Evolutionary conservation across 2,113 vertebrate species (phyloP), one percentile per base, ranked within the genome.

Genomic region (Salvelinus alpinus): DNA sequence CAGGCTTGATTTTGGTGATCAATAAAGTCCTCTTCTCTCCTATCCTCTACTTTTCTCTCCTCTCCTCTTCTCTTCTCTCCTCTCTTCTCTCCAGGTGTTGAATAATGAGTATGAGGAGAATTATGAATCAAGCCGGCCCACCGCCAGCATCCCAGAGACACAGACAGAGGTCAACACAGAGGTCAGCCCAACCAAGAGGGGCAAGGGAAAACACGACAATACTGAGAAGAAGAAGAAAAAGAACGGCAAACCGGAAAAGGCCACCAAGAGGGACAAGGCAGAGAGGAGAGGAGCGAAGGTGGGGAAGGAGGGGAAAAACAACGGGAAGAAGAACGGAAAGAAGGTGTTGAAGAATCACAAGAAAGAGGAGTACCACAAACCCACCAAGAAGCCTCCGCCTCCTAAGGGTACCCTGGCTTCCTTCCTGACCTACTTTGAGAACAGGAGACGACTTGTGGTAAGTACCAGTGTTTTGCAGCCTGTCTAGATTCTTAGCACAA

Each of bases 401-500:
- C 89, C 94, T 0, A 94, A 89, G 75, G 93, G 94, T 86, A 87
- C 93, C 0, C 91, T 95, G 84, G 78, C 87, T 0, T 91, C 93
- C 64, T 95, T 99, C 78, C 88, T 99, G 90, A 94, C 95, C 29
- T 95, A 96, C 88, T 99, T 99, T 89, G 96, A 98, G 90, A 96
- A 94, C 91, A 95, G 94, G 86, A 94, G 98, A 73, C 90, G 98
- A 11, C 93, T 99, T 38, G 91, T 99, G 76, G 97, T 99, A 92
- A 98, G 97, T 95, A 84, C 72, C 77, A 64, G 85, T 84, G 86
- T 78, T 84, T 83, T n/a, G n/a, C n/a, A 24, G 24, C 24, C n/a
- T 0, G 34, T 70, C 51, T 71, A 79, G 81, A 82, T 81, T 89
- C 80, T 83, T 83, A 86, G 81, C 83, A 76, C 73, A 72, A 57